These are phyloP conservation scores for Tor tambroides DNA, from an alignment of 2,113 vertebrate species.

Conservation along the genomic window DNA sequence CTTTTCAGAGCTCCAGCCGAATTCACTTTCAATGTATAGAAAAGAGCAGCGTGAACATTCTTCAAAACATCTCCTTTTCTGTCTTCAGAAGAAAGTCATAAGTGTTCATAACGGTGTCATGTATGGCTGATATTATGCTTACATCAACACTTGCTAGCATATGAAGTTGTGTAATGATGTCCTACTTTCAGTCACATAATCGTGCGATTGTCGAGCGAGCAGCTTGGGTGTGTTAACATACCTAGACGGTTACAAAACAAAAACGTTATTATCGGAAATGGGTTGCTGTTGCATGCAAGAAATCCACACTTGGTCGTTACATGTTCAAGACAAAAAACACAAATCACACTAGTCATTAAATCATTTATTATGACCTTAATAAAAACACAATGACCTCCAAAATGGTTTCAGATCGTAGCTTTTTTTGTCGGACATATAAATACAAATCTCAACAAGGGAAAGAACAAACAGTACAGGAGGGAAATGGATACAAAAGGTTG, in stretches of 20 bases:
- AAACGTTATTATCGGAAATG: not conserved
- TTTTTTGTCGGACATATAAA: slow-evolving; percentile 74
- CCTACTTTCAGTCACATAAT: not conserved
- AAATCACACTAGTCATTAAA: slow-evolving; percentile 32
- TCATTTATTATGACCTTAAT: slow-evolving; percentile 51
- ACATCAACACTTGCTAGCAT: not conserved
- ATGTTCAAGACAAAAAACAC: not conserved
- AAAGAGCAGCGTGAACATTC: not conserved
- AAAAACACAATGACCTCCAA: slow-evolving; percentile 52
- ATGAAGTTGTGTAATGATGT: not conserved
- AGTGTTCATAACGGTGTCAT: not conserved
- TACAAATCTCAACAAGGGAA: slow-evolving; percentile 68
- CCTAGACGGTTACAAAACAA: not conserved
- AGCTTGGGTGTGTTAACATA: slow-evolving; percentile 10
- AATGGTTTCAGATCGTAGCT: slow-evolving; percentile 53
- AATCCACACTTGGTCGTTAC: not conserved
- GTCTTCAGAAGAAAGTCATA: not conserved
- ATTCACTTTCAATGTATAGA: too few species aligned
- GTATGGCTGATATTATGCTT: not conserved
- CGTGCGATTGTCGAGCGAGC: too few species aligned
- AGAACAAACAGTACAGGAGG: slow-evolving; percentile 59
- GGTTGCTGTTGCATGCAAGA: not conserved
- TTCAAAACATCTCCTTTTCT: not conserved
- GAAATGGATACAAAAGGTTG: slow-evolving; percentile 55
- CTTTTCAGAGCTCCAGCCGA: not conserved